These are phyloP conservation scores for Sycophila sp. DNA, from an alignment of 1,140 invertebrate genomes.

Conservation along the genomic window DNA sequence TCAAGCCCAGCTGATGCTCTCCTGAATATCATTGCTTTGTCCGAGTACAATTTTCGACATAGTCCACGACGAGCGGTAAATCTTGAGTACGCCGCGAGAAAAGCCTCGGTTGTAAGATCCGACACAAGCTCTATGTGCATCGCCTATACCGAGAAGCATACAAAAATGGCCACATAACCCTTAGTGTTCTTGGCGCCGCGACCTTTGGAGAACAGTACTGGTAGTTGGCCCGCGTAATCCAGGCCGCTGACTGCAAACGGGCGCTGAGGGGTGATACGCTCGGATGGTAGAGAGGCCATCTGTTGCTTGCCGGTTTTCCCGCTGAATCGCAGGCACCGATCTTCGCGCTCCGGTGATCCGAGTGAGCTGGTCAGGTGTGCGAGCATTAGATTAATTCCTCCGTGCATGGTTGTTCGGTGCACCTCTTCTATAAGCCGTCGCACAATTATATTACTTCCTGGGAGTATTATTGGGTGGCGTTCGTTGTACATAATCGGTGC, in stretches of 20 bases:
- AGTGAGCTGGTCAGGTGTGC: not conserved
- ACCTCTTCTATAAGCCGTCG: not conserved
- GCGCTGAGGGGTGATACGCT: not conserved
- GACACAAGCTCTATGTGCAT: constrained; percentile 1
- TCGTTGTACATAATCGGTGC: not conserved
- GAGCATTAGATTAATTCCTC: not conserved
- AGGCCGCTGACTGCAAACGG: not conserved
- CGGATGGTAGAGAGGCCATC: not conserved
- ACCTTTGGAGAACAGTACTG: constrained; percentile 41
- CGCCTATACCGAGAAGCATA: constrained; percentile 31
- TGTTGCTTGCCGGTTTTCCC: not conserved
- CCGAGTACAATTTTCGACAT: not conserved
- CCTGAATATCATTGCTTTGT: not conserved
- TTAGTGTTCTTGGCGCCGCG: constrained; percentile 42
- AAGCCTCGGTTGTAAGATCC: not conserved
- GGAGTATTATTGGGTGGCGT: not conserved
- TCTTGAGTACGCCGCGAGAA: not conserved
- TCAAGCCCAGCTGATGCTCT: not conserved
- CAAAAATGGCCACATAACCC: constrained; percentile 46
- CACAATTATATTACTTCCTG: not conserved
- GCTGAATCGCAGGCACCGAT: not conserved
- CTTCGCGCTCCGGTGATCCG: not conserved
- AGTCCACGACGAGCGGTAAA: not conserved
- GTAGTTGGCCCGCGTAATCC: constrained; percentile 39
- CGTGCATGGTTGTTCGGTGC: not conserved